These are phyloP conservation scores for Eupristina koningsbergeri DNA, from an alignment of 1,140 invertebrate genomes.

Conservation along the genomic window DNA sequence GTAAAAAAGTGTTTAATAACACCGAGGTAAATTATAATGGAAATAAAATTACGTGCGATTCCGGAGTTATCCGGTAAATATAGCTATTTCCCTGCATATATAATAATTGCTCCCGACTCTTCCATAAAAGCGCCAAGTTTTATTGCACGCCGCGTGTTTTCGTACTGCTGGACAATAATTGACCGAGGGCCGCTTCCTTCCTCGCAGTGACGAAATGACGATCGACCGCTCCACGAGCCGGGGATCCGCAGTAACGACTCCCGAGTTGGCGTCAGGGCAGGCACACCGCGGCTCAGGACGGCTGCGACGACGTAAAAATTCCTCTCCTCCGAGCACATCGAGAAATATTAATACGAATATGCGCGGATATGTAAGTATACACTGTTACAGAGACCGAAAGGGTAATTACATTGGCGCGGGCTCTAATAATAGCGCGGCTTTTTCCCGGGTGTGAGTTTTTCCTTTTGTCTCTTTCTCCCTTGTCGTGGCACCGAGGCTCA, in stretches of 20 bases:
- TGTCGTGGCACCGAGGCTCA: not conserved
- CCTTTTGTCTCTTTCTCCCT: not conserved
- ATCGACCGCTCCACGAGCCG: no score
- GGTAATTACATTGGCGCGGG: conserved; percentile 38
- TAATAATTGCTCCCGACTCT: not conserved
- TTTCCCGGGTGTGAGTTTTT: not conserved
- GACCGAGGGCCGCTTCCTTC: not conserved
- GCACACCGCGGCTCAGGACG: no score
- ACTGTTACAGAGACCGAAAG: conserved; percentile 17
- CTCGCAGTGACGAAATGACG: not conserved
- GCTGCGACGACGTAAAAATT: no score
- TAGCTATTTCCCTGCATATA: not conserved
- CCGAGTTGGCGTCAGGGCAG: no score
- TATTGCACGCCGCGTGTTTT: not conserved
- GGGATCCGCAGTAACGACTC: no score
- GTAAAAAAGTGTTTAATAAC: not conserved
- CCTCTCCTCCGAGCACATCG: not conserved
- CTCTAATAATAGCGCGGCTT: conserved; percentile 45
- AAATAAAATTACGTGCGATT: not conserved
- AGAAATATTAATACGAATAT: not conserved
- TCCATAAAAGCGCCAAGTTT: not conserved
- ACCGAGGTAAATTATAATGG: not conserved
- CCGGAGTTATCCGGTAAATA: not conserved
- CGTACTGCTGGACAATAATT: not conserved
- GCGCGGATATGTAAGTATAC: not conserved